Evolutionary conservation across 2,113 vertebrate genomes (phyloP).

Genomic region (Vulpes vulpes): DNA sequence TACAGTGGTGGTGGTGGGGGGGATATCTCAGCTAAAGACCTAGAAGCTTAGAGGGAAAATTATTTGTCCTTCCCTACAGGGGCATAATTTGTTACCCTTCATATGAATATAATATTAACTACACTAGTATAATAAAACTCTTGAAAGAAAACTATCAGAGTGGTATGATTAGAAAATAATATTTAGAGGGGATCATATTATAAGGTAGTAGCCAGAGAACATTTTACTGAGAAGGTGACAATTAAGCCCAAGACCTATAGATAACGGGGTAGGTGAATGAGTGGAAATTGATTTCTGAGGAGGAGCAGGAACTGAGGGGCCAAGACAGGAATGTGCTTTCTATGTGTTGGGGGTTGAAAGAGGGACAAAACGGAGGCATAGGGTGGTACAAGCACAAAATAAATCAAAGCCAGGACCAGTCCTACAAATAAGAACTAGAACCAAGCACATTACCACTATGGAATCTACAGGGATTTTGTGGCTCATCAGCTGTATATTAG

Average conservation of each 20-base stretch:
- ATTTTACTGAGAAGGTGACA: background rate
- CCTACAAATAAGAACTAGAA: background rate
- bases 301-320: background rate
- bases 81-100: background rate
- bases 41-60: background rate
- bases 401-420: background rate
- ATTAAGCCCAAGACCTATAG: background rate
- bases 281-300: background rate
- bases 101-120: background rate
- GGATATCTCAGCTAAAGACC: background rate
- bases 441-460: background rate
- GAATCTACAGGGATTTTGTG: background rate
- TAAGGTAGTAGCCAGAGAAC: background rate
- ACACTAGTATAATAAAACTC: background rate
- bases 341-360: background rate
- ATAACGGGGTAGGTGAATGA: background rate
- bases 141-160: background rate
- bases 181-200: background rate
- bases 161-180: background rate
- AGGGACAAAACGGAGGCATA: background rate
- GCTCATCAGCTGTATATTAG: background rate
- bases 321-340: background rate
- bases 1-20: background rate
- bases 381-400: background rate
- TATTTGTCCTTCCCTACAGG: background rate